These are phyloP conservation scores for Brachypalpus laphriformis DNA, from an alignment of 2,888 invertebrate genomes.

Conservation along the genomic window DNA sequence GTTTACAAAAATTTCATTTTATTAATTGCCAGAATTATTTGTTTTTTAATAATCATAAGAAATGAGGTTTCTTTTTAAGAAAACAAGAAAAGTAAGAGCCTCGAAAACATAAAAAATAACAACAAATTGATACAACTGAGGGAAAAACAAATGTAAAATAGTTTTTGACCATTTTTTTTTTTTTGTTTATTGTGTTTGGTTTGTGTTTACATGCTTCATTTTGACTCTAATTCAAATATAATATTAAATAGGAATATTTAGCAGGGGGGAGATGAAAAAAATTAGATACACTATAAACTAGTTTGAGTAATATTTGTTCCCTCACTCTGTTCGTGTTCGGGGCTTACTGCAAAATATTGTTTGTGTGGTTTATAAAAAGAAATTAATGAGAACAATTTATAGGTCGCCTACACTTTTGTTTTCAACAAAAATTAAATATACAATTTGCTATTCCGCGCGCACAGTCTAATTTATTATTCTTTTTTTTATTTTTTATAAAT, in stretches of 20 bases:
- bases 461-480: slow-evolving; percentile 43
- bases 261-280: background rate
- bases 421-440: slow-evolving; percentile 38
- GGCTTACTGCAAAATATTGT: background rate
- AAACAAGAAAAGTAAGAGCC: background rate
- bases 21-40: background rate
- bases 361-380: background rate
- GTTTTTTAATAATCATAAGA: background rate
- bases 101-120: background rate
- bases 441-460: slow-evolving; percentile 50
- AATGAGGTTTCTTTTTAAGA: background rate
- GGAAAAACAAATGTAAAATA: slow-evolving; percentile 30
- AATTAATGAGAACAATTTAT: slow-evolving; percentile 2
- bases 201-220: slow-evolving; percentile 63
- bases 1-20: slow-evolving; percentile 10
- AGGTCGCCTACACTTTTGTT: background rate
- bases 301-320: slow-evolving; percentile 42
- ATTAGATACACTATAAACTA: slow-evolving; percentile 23
- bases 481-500: background rate
- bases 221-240: slow-evolving; percentile 63
- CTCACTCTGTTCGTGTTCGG: background rate
- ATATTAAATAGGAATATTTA: slow-evolving; percentile 19
- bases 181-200: slow-evolving; percentile 17
- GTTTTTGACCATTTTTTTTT: slow-evolving; percentile 11
- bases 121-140: background rate